Percentiles rank a stretch among this genome's conserved stretches.
phyloP scores from a whole-genome alignment of 2,888 invertebrate genomes.

The Timema cristinae region DNA sequence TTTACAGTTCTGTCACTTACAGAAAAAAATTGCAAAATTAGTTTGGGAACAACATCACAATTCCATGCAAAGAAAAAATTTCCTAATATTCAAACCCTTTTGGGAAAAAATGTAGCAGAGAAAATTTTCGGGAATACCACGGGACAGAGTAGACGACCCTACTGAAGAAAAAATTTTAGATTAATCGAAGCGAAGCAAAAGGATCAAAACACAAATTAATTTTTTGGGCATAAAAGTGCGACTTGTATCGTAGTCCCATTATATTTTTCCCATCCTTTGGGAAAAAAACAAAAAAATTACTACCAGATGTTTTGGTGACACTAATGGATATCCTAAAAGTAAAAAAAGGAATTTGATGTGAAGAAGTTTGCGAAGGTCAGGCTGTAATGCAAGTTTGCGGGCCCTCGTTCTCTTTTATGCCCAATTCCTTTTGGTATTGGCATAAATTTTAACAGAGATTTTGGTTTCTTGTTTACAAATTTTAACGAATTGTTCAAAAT shows the following conservation, averaged over 20 bases:
- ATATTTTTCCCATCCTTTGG: neutral
- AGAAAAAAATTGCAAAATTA: neutral
- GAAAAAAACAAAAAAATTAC: neutral
- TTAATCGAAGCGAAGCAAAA: slow-evolving; percentile 11
- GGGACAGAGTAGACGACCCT: neutral
- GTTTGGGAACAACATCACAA: slow-evolving; percentile 11
- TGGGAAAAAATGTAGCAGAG: neutral
- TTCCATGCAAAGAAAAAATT: neutral
- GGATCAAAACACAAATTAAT: slow-evolving; percentile 4
- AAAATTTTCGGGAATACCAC: slow-evolving; percentile 12
- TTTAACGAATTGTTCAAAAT: neutral
- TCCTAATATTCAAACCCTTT: slow-evolving; percentile 4
- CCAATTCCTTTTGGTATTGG: slow-evolving; percentile 13
- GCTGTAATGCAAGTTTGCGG: slow-evolving; percentile 2
- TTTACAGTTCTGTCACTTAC: slow-evolving; percentile 10
- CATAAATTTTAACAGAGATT: slow-evolving; percentile 6
- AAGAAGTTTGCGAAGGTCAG: slow-evolving; percentile 5
- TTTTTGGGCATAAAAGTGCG: neutral
- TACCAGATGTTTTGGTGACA: slow-evolving; percentile 1
- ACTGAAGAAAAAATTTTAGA: slow-evolving; percentile 6
- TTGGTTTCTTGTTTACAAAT: neutral
- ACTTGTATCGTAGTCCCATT: slow-evolving; percentile 11
- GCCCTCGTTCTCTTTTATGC: slow-evolving; percentile 12
- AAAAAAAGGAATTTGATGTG: neutral
- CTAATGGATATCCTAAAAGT: neutral